A percentile compares a stretch with the other conserved stretches of the same genome.
Conservation (phyloP, 2,888 invertebrate species). For the Tetragonula carbonaria region DNA sequence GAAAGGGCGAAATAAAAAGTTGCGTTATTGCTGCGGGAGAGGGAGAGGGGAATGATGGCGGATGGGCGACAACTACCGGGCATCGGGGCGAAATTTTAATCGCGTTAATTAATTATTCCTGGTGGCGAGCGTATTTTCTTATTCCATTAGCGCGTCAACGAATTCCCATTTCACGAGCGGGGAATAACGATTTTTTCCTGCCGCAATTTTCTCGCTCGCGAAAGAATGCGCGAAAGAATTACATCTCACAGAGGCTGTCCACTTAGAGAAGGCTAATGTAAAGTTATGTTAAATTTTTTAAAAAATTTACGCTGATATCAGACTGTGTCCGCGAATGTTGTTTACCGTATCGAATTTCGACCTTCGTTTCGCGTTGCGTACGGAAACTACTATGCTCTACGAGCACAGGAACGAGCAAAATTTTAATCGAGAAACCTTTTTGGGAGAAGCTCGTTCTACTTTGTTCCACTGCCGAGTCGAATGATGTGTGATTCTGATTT, state of each 20-base stretch:
- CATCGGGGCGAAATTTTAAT: constrained; percentile 35
- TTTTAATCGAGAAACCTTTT: constrained; percentile 82
- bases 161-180: constrained; percentile 8
- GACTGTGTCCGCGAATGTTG: constrained; percentile 46
- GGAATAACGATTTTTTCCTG: constrained; percentile 33
- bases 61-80: neutral
- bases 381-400: constrained; percentile 60
- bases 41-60: neutral
- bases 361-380: constrained; percentile 6
- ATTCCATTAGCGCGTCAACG: constrained; percentile 44
- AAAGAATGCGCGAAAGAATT: constrained; percentile 47
- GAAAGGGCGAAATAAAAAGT: constrained; percentile 19
- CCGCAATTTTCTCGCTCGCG: constrained; percentile 10
- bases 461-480: constrained; percentile 37
- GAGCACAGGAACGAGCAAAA: constrained; percentile 71
- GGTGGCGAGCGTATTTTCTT: constrained; percentile 36
- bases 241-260: constrained; percentile 16
- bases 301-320: constrained; percentile 67
- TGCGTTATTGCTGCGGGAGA: neutral
- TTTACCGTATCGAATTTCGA: constrained; percentile 18
- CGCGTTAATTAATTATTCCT: constrained; percentile 45
- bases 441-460: constrained; percentile 34
- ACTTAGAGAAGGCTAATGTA: constrained; percentile 26
- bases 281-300: constrained; percentile 72
- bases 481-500: constrained; percentile 21